Conservation (phyloP, 2,888 invertebrate genomes). For the Homarus gammarus region DNA sequence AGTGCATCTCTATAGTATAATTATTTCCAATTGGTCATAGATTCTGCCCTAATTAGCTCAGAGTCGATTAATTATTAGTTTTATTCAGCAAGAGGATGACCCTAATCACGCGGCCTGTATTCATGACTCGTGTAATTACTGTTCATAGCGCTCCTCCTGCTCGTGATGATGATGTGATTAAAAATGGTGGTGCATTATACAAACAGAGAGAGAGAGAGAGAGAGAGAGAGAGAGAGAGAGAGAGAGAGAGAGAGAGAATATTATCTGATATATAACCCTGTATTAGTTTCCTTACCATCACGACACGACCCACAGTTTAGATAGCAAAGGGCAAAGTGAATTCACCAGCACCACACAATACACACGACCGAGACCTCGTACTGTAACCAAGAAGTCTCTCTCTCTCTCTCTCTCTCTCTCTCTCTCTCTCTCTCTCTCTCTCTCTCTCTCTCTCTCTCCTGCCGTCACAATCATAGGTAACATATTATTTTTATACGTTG, state of each 20-base stretch:
- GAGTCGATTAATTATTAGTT: slow-evolving; percentile 3
- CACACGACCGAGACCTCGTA: too few relatives aligned
- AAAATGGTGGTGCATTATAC: not conserved
- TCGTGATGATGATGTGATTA: not conserved
- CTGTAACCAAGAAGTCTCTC: too few relatives aligned
- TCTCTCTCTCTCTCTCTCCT: too few relatives aligned
- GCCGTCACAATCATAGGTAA: not conserved
- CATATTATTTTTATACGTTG: too few relatives aligned
- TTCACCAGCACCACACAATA: too few relatives aligned
- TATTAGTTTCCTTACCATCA: too few relatives aligned
- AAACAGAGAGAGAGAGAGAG: too few relatives aligned
- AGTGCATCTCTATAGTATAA: not conserved
- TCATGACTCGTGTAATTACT: not conserved
- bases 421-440: not conserved
- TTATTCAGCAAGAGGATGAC: not conserved
- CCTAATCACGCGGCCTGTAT: not conserved
- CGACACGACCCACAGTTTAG: too few relatives aligned
- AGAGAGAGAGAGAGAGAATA: too few relatives aligned
- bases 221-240: too few relatives aligned
- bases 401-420: slow-evolving; percentile 4
- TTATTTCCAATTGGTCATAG: slow-evolving; percentile 13
- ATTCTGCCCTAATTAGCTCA: not conserved
- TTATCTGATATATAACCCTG: too few relatives aligned
- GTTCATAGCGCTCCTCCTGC: not conserved
- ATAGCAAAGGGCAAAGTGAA: too few relatives aligned